phyloP scores from a whole-genome alignment of 1,140 invertebrate species.

The Zaprionus inermis region DNA sequence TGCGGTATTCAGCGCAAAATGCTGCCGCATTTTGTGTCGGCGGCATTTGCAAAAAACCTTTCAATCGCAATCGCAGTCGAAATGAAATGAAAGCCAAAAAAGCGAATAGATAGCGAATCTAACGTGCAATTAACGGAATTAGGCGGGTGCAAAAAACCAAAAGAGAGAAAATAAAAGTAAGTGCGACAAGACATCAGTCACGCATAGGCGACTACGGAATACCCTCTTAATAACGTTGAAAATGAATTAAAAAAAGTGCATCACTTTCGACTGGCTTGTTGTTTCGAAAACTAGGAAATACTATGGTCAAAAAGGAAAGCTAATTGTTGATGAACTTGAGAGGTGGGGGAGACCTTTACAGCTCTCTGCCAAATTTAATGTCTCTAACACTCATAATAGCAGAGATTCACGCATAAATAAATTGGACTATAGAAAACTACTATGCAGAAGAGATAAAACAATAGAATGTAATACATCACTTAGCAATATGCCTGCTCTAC shows the following conservation, averaged over 20 bases:
- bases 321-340: not conserved
- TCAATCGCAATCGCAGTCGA: constrained; percentile 30
- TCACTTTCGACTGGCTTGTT: not conserved
- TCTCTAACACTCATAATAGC: not conserved
- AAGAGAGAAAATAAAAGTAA: constrained; percentile 20
- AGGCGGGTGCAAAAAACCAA: constrained; percentile 26
- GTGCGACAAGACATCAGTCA: constrained; percentile 23
- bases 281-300: not conserved
- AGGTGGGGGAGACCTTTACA: not conserved
- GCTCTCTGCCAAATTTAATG: not conserved
- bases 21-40: constrained; percentile 44
- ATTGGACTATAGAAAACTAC: not conserved
- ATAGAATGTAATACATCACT: not conserved
- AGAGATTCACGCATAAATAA: not conserved
- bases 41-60: constrained; percentile 33
- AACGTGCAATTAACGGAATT: constrained; percentile 51
- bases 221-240: not conserved
- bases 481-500: not conserved
- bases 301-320: not conserved
- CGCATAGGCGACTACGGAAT: not conserved
- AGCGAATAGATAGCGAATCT: constrained; percentile 26
- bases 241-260: not conserved
- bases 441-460: not conserved
- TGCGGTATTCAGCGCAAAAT: constrained; percentile 18
- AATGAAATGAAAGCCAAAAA: constrained; percentile 37